phyloP scores from a whole-genome alignment of 2,888 invertebrate species.

The Lepas anatifera region DNA sequence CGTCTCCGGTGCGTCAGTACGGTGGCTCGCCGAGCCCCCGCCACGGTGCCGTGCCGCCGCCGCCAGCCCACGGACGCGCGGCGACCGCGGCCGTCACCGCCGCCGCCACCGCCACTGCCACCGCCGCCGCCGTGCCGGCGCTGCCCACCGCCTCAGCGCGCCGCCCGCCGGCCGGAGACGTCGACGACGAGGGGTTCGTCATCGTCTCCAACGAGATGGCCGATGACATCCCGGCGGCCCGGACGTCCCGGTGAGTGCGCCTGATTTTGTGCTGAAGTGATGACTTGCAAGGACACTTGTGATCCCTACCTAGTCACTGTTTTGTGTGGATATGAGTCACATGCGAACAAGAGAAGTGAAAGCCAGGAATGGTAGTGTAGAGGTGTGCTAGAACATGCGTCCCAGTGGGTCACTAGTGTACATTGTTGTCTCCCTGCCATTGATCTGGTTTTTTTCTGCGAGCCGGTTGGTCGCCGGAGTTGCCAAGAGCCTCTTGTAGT shows the following conservation, averaged over 20 bases:
- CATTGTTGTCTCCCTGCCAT: too few species aligned
- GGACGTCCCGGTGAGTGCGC: not conserved
- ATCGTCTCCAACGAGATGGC: slow-evolving; percentile 6
- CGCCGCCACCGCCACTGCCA: slow-evolving; percentile 10
- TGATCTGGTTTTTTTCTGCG: too few species aligned
- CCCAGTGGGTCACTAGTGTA: too few species aligned
- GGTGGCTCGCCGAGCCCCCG: not conserved
- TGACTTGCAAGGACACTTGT: too few species aligned
- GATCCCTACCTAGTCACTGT: too few species aligned
- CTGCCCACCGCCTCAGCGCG: slow-evolving; percentile 22
- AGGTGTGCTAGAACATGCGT: too few species aligned
- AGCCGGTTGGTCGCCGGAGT: too few species aligned
- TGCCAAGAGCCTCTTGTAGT: too few species aligned
- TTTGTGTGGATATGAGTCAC: too few species aligned
- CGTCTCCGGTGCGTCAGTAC: not conserved
- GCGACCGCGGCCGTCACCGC: slow-evolving; percentile 15
- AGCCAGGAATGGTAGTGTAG: too few species aligned
- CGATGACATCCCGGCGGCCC: not conserved
- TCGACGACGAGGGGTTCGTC: slow-evolving; percentile 1
- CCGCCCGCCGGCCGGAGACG: slow-evolving; percentile 23
- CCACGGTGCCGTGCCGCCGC: not conserved
- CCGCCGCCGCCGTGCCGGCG: slow-evolving; percentile 8
- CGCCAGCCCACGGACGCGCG: not conserved
- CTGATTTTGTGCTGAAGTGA: not conserved
- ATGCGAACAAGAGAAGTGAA: too few species aligned